Evolutionary conservation across 2,888 invertebrate genomes (phyloP).

Genomic region (Agrochola lychnidis): DNA sequence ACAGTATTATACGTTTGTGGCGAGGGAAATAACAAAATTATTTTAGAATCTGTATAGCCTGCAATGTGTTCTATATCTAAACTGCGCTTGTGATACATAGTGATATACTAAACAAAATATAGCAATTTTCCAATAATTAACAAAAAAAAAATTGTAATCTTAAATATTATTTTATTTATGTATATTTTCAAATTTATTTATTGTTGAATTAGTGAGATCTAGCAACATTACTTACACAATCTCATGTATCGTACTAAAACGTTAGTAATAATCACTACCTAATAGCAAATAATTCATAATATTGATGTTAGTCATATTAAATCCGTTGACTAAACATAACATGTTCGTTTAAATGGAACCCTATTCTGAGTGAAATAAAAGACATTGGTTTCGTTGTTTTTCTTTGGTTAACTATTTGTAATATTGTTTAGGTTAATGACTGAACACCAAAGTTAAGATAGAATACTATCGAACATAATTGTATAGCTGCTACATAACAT

Average conservation of each 20-base stretch:
- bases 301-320: slow-evolving; percentile 64
- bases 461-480: slow-evolving; percentile 67
- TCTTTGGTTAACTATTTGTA: slow-evolving; percentile 86
- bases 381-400: slow-evolving; percentile 84
- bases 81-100: slow-evolving; percentile 67
- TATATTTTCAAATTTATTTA: slow-evolving; percentile 52
- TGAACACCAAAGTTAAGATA: slow-evolving; percentile 83
- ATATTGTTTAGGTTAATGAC: slow-evolving; percentile 82
- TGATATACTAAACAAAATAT: slow-evolving; percentile 61
- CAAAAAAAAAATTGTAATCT: slow-evolving; percentile 48
- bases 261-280: slow-evolving; percentile 57
- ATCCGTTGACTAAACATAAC: slow-evolving; percentile 61
- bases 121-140: slow-evolving; percentile 60
- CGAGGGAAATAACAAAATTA: slow-evolving; percentile 61
- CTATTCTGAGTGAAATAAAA: slow-evolving; percentile 78
- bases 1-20: slow-evolving; percentile 68
- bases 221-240: slow-evolving; percentile 50
- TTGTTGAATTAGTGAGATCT: slow-evolving; percentile 55
- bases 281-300: slow-evolving; percentile 61
- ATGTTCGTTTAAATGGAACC: slow-evolving; percentile 63
- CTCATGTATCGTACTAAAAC: slow-evolving; percentile 58
- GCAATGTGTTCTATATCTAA: slow-evolving; percentile 55
- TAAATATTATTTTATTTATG: slow-evolving; percentile 50
- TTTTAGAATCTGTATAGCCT: slow-evolving; percentile 54
- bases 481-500: slow-evolving; percentile 60